Evolutionary conservation across 2,888 invertebrate species (phyloP).

Genomic region (Gnatocerus cornutus): DNA sequence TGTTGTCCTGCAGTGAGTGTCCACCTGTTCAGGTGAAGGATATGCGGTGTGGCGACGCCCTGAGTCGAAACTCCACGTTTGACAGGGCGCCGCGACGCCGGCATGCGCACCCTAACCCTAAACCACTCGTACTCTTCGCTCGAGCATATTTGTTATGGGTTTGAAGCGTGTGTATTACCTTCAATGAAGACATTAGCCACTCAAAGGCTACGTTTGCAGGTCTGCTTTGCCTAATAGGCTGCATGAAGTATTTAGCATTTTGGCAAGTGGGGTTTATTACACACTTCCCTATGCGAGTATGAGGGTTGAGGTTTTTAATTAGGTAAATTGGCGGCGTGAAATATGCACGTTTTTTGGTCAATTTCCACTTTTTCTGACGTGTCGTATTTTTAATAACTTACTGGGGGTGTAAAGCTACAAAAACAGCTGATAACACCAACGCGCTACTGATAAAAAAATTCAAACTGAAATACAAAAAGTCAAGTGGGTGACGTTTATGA

Average conservation of each 20-base stretch:
- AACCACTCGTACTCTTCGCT: constrained; percentile 41
- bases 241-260: constrained; percentile 37
- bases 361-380: not conserved
- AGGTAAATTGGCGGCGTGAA: constrained; percentile 12
- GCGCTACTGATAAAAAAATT: too few relatives aligned
- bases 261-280: constrained; percentile 31
- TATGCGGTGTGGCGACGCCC: constrained; percentile 68
- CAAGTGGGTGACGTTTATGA: too few relatives aligned
- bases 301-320: constrained; percentile 28
- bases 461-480: too few relatives aligned
- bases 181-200: constrained; percentile 54
- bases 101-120: constrained; percentile 60
- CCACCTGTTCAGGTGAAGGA: constrained; percentile 66
- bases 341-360: constrained; percentile 8
- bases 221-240: constrained; percentile 33
- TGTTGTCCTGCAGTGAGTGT: constrained; percentile 52
- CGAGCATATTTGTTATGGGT: constrained; percentile 53
- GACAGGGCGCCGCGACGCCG: constrained; percentile 66
- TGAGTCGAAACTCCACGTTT: constrained; percentile 69
- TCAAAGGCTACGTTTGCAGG: constrained; percentile 46
- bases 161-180: constrained; percentile 50
- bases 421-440: not conserved
- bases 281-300: constrained; percentile 3
- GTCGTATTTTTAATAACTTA: not conserved
- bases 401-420: not conserved